These are phyloP conservation scores for Caenorhabditis sinica DNA, from an alignment of 2,888 invertebrate genomes.

Conservation along the genomic window DNA sequence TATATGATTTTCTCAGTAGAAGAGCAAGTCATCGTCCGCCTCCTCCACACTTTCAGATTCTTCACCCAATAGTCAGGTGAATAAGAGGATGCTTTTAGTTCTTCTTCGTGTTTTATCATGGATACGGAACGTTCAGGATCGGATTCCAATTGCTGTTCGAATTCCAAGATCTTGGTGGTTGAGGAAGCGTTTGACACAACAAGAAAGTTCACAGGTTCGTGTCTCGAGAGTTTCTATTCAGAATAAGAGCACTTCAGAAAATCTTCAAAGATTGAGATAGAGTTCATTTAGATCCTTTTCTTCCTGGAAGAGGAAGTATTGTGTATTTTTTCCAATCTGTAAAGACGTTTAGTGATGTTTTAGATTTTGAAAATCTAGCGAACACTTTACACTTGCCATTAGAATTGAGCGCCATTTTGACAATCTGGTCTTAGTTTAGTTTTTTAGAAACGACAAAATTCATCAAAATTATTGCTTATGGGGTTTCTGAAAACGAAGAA, in stretches of 20 bases:
- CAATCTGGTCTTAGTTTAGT: too few species aligned
- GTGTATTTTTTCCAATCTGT: background rate
- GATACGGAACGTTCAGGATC: constrained; percentile 25
- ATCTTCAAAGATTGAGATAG: constrained; percentile 13
- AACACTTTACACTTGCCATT: background rate
- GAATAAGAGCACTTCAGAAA: constrained; percentile 26
- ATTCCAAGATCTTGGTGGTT: constrained; percentile 20
- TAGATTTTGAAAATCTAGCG: too few species aligned
- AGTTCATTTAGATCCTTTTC: constrained; percentile 11
- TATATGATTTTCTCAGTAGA: background rate
- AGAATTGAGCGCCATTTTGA: too few species aligned
- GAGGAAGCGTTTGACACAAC: constrained; percentile 26
- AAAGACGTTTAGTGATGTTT: too few species aligned
- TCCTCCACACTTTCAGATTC: constrained; percentile 31
- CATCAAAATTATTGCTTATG: too few species aligned
- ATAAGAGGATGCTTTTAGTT: background rate
- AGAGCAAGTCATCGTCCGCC: constrained; percentile 9
- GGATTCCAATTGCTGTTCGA: constrained; percentile 3
- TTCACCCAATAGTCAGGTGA: background rate
- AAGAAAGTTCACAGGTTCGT: constrained; percentile 60
- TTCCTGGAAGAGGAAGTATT: background rate
- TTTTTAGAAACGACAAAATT: too few species aligned
- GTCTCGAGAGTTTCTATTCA: constrained; percentile 33
- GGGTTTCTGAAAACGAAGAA: too few species aligned
- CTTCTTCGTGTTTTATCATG: constrained; percentile 20